phyloP scores from a whole-genome alignment of 2,888 invertebrate genomes.

The Podabrus alpinus region DNA sequence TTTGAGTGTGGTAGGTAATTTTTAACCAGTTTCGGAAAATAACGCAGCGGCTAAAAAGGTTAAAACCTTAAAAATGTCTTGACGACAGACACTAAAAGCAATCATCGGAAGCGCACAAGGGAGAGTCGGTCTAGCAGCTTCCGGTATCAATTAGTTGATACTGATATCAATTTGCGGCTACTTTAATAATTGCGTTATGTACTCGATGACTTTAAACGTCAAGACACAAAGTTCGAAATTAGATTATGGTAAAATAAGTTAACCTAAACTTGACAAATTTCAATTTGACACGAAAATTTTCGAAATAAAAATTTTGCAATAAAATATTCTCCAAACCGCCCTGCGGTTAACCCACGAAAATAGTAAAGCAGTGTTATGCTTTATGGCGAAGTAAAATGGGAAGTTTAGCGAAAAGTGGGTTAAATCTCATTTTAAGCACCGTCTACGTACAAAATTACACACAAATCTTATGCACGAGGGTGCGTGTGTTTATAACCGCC shows the following conservation, averaged over 20 bases:
- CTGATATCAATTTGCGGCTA: conserved; percentile 47
- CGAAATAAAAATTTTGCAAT: neutral
- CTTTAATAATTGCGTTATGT: conserved; percentile 44
- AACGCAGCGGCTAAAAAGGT: neutral
- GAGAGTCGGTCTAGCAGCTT: conserved; percentile 34
- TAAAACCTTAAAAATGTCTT: neutral
- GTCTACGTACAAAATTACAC: neutral
- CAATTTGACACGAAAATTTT: neutral
- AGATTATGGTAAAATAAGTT: neutral
- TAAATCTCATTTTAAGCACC: neutral
- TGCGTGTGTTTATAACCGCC: neutral
- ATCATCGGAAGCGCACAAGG: conserved; percentile 18
- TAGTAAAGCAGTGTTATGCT: neutral
- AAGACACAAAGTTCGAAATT: conserved; percentile 3
- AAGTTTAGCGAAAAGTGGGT: neutral
- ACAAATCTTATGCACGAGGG: neutral
- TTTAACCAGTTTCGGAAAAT: neutral
- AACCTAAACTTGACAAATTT: neutral
- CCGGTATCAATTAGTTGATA: conserved; percentile 46
- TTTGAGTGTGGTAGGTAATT: neutral
- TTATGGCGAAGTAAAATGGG: neutral
- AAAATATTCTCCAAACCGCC: neutral
- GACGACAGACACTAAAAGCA: conserved; percentile 13
- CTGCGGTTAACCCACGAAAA: neutral
- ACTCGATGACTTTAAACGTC: conserved; percentile 18